phyloP scores from a whole-genome alignment of 2,888 invertebrate genomes.

The Chymomyza amoena region DNA sequence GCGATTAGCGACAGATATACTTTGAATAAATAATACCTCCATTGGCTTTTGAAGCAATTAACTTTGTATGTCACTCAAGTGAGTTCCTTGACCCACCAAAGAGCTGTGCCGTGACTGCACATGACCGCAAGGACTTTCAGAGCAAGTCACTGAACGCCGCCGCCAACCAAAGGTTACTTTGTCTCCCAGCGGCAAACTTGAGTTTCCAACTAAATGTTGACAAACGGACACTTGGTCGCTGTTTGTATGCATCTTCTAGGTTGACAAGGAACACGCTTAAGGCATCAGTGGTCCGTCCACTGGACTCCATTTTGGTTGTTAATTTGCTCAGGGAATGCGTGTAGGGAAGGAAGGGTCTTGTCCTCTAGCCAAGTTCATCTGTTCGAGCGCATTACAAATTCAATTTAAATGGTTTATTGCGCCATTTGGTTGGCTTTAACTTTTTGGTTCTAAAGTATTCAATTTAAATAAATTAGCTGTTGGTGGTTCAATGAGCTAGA shows the following conservation, averaged over 20 bases:
- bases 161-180: not conserved
- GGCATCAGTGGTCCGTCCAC: too few relatives aligned
- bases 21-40: not conserved
- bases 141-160: not conserved
- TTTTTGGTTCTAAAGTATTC: not conserved
- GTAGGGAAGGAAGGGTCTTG: not conserved
- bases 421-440: too few relatives aligned
- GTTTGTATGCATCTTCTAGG: too few relatives aligned
- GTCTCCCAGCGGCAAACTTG: not conserved
- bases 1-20: not conserved
- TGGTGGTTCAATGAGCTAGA: not conserved
- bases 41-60: not conserved
- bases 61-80: not conserved
- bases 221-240: not conserved
- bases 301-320: not conserved
- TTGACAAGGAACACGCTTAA: too few relatives aligned
- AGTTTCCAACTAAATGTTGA: not conserved
- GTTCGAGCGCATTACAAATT: not conserved
- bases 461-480: not conserved
- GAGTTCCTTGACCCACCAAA: not conserved
- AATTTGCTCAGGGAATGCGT: not conserved
- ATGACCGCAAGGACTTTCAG: not conserved
- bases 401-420: not conserved
- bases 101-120: not conserved
- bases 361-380: not conserved